Evolutionary conservation across 2,888 invertebrate genomes (phyloP), one percentile per base, ranked within the genome.

Genomic region (Ormyrus pomaceus): DNA sequence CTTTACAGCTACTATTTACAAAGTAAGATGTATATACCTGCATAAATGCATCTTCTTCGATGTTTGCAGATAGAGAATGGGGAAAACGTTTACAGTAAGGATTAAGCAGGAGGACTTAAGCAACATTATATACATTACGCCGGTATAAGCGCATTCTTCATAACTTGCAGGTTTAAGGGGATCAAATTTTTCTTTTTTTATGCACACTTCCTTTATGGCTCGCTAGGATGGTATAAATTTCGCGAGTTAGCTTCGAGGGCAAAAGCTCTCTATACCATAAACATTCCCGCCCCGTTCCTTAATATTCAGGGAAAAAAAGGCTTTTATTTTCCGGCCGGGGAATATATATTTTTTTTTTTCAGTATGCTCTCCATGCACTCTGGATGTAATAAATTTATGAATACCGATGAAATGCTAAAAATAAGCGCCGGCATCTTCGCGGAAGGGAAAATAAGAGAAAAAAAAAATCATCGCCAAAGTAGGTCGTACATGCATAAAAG

Each of bases 201-300:
- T 19, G 19, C 53, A 53, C 45, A 45, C 45, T 70, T 58, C 46
- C 58, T 45, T 59, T 11, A 9, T 53, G 19, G 55, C 13, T 34
- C 45, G 13, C 46, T 46, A 50, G 53, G 58, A 72, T 6, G 59
- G 59, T 62, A 72, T 62, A 62, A 72, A 19, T 19, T 72, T 46
- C 62, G 62, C 55, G 11, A 62, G 62, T 46, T 62, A 72, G n/a
- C 55, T 62, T 72, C 59, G 61, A 61, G 19, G 61, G 61, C 11
- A 58, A 66, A 74, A 66, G 74, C 34, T 19, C 65, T 65, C 19
- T 50, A 45, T 58, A 74, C 65, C 74, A 50, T 66, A 74, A 74
- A 58, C 55, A 74, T 74, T n/a, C 65, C 48, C 1, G 19, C 62
- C 19, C 19, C 19, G 19, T 19, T 19, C 69, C 56, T 64, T 65